A percentile compares a stretch with the other conserved stretches of the same genome.
phyloP scores from a whole-genome alignment of 2,888 invertebrate species.

The Griposia aprilina region DNA sequence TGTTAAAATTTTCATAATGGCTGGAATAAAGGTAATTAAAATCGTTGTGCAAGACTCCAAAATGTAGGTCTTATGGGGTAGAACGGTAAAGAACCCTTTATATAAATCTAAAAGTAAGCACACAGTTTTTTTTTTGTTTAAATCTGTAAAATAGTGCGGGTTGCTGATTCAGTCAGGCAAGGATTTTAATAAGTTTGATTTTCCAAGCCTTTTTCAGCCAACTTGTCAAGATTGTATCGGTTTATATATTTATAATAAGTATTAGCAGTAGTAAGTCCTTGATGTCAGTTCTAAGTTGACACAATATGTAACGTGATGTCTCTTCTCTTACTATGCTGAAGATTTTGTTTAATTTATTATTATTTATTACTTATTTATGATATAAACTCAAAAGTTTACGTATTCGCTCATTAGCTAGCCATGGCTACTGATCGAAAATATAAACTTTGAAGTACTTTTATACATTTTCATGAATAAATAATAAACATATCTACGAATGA shows the following conservation, averaged over 20 bases:
- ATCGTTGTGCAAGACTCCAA: not conserved
- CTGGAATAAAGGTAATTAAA: too few species aligned
- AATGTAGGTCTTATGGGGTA: not conserved
- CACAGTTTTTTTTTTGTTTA: not conserved
- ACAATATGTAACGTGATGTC: not conserved
- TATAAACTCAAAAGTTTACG: not conserved
- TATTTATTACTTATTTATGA: conserved; percentile 1
- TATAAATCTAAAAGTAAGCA: not conserved
- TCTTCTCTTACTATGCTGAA: not conserved
- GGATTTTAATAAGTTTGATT: not conserved
- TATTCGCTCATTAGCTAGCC: not conserved
- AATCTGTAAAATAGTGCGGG: not conserved
- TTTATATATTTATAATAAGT: not conserved
- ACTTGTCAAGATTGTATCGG: not conserved
- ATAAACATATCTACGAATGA: not conserved
- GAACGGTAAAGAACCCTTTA: not conserved
- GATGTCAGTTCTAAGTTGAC: not conserved
- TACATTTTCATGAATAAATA: not conserved
- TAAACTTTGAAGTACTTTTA: not conserved
- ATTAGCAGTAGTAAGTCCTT: not conserved
- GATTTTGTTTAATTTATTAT: not conserved
- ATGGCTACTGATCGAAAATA: not conserved
- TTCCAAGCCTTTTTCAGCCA: not conserved
- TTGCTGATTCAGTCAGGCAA: not conserved
- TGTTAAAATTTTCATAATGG: not conserved